Evolutionary conservation across 2,113 vertebrate species (phyloP).

Genomic region (Calidris pygmaea): DNA sequence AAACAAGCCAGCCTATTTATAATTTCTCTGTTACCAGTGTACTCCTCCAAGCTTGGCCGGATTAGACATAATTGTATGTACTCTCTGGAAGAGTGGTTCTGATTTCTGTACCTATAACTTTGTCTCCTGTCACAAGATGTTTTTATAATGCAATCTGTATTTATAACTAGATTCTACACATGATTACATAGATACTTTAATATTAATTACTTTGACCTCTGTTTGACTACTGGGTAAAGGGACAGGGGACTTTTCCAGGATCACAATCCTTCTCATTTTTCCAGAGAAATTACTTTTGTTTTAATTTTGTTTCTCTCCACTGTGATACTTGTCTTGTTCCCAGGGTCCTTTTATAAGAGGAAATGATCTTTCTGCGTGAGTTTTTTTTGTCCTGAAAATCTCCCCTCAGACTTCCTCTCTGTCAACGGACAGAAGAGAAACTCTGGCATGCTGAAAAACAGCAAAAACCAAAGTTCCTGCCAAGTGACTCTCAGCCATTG

Average conservation of each 20-base stretch:
- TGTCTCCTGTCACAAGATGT: neutral
- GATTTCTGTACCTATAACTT: neutral
- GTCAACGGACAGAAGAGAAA: neutral
- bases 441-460: neutral
- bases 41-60: neutral
- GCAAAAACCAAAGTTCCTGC: neutral
- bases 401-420: neutral
- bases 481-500: neutral
- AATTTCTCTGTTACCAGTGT: neutral
- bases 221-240: neutral
- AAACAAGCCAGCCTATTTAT: neutral
- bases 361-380: neutral
- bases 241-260: neutral
- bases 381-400: neutral
- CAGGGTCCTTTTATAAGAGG: neutral
- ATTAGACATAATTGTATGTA: neutral
- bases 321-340: neutral
- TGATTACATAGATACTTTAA: neutral
- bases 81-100: neutral
- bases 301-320: neutral
- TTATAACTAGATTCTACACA: neutral
- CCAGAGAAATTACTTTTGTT: neutral
- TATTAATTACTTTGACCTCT: slow-evolving; percentile 9
- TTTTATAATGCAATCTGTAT: slow-evolving; percentile 12
- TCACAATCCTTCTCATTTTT: neutral